Conservation (phyloP, 1,140 invertebrate genomes). For the Chionoecetes opilio region DNA sequence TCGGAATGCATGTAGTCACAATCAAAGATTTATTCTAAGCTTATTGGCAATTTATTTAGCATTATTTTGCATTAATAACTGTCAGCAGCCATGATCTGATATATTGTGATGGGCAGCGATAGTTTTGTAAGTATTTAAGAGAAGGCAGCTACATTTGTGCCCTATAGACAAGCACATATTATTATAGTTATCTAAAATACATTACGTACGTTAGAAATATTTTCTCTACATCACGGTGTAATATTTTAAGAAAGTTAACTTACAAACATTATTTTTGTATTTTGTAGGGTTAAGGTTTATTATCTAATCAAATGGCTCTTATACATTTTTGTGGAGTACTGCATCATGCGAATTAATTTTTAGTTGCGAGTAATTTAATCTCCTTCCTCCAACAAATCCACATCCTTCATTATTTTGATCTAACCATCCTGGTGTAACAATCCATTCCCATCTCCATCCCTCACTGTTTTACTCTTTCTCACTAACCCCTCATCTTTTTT, state of each 20-base stretch:
- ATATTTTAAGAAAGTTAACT: slow-evolving; percentile 8
- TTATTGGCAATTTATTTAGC: background rate
- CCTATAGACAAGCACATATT: background rate
- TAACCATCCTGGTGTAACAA: too few relatives aligned
- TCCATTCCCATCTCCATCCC: too few relatives aligned
- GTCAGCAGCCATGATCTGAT: background rate
- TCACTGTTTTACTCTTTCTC: too few relatives aligned
- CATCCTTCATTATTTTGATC: too few relatives aligned
- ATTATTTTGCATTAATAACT: background rate
- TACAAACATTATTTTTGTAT: slow-evolving; percentile 30
- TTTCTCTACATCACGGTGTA: background rate
- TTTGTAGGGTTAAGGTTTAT: background rate
- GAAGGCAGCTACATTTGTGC: background rate
- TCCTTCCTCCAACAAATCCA: too few relatives aligned
- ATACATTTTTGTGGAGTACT: too few relatives aligned
- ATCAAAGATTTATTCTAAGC: background rate
- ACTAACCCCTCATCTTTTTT: too few relatives aligned
- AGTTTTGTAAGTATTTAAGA: background rate
- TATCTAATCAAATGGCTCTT: too few relatives aligned
- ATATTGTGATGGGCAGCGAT: background rate
- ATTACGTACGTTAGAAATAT: background rate
- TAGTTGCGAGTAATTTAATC: too few relatives aligned
- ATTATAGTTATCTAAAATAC: background rate
- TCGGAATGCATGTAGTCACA: background rate
- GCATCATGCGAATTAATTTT: background rate